Conservation (phyloP, 2,113 vertebrate species). For the Caretta caretta region DNA sequence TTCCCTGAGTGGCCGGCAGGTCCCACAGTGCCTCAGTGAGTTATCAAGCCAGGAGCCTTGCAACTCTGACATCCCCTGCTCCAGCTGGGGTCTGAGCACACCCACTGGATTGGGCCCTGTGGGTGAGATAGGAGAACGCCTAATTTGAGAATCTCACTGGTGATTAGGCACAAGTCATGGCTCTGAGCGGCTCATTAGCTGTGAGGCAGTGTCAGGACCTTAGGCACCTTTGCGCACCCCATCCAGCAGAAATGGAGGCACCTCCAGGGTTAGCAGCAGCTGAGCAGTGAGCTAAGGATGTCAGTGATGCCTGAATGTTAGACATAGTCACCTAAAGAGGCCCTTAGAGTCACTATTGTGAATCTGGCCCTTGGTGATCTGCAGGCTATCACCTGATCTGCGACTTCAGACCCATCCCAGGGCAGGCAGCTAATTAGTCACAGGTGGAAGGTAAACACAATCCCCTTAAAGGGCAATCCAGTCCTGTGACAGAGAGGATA, state of each 20-base stretch:
- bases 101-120: too few relatives aligned
- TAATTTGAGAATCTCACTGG: not conserved
- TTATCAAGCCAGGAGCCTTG: not conserved
- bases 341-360: not conserved
- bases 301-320: not conserved
- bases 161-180: not conserved
- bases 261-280: not conserved
- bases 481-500: not conserved
- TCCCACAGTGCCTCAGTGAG: not conserved
- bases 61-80: not conserved
- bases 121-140: not conserved
- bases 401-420: too few relatives aligned
- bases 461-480: not conserved
- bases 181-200: not conserved
- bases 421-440: not conserved
- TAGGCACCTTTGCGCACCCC: not conserved
- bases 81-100: not conserved
- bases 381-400: not conserved
- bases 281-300: not conserved
- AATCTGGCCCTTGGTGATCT: not conserved
- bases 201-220: not conserved
- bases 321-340: not conserved
- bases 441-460: fast-evolving
- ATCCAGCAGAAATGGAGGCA: not conserved
- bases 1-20: not conserved